Evolutionary conservation across 2,797 vertebrate genomes (phyloP), one percentile per base, ranked within the genome.

Genomic region (Chaetodon trifasciatus): DNA sequence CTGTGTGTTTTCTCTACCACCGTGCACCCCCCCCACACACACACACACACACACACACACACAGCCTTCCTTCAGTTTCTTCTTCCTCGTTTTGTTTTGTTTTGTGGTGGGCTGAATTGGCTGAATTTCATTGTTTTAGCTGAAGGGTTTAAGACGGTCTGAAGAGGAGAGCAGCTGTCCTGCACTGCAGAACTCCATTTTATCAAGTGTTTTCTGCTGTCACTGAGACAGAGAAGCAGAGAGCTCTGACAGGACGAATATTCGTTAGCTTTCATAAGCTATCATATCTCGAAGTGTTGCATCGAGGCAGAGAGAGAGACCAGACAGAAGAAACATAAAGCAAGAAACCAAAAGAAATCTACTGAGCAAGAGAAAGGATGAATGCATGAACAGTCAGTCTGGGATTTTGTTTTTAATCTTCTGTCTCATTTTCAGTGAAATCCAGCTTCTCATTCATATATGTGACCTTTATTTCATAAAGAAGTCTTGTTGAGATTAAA

Each of bases 91-190:
- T 61, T 74, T n/a, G 23, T 60, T 67, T 56, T 52, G 61, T 60
- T 79, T 65, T 64, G 32, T 80, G 78, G 64, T 83, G 74, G 58
- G 82, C 46, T 75, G 74, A 76, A 83, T 87, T 93, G 70, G 84
- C 91, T 78, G 81, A 85, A 80, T 80, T 78, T 91, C 87, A 88
- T 93, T 90, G 92, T 94, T 88, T 92, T 78, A 78, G 68, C 80
- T 69, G 69, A 67, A 73, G 85, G 80, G 74, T 78, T 82, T 88
- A 76, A 87, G 77, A 71, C 79, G 61, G 74, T 86, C 78, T 86
- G 75, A 79, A 83, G 74, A 56, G 49, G 56, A 74, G 79, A 72
- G 74, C 93, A 95, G 93, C 93, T 95, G 94, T 91, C 85, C 63
- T 16, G 15, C 40, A 3, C 46, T 37, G 28, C 53, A 60, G 4